Conservation (phyloP, 2,888 invertebrate genomes). For the Diachrysia chrysitis region DNA sequence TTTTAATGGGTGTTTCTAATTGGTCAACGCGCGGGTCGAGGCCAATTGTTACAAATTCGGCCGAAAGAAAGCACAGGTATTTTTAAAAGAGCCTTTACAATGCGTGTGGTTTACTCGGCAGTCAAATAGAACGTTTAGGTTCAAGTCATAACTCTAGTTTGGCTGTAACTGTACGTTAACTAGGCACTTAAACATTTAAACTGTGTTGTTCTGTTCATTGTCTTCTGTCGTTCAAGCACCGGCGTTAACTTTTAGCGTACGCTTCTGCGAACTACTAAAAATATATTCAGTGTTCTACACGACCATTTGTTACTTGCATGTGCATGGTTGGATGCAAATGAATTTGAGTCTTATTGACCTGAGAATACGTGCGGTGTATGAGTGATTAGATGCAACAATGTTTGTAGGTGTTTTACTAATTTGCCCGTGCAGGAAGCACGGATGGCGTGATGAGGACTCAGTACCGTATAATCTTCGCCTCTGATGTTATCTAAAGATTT, state of each 20-base stretch:
- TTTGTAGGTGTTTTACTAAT: slow-evolving; percentile 84
- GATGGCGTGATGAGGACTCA: slow-evolving; percentile 85
- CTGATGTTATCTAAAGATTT: slow-evolving; percentile 89
- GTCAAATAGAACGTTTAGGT: slow-evolving; percentile 56
- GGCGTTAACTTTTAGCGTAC: slow-evolving; percentile 78
- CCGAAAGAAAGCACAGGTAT: slow-evolving; percentile 45
- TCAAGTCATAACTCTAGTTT: slow-evolving; percentile 54
- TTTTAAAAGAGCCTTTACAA: slow-evolving; percentile 30
- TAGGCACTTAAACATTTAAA: slow-evolving; percentile 75
- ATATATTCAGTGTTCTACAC: slow-evolving; percentile 78
- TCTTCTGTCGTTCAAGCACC: slow-evolving; percentile 74
- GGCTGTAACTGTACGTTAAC: slow-evolving; percentile 74
- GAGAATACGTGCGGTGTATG: slow-evolving; percentile 58
- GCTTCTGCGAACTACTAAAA: slow-evolving; percentile 86
- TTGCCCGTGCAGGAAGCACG: slow-evolving; percentile 87
- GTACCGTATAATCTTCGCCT: slow-evolving; percentile 87
- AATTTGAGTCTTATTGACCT: slow-evolving; percentile 65
- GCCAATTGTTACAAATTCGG: slow-evolving; percentile 65
- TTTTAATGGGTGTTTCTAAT: slow-evolving; percentile 86
- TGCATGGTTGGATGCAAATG: slow-evolving; percentile 22
- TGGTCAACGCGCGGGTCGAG: slow-evolving; percentile 80
- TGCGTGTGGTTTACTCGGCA: slow-evolving; percentile 54
- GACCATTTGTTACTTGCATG: slow-evolving; percentile 52
- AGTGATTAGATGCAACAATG: slow-evolving; percentile 65
- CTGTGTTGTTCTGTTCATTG: slow-evolving; percentile 80